phyloP scores from a whole-genome alignment of 2,888 invertebrate genomes.

The Lithophane semibrunnea region DNA sequence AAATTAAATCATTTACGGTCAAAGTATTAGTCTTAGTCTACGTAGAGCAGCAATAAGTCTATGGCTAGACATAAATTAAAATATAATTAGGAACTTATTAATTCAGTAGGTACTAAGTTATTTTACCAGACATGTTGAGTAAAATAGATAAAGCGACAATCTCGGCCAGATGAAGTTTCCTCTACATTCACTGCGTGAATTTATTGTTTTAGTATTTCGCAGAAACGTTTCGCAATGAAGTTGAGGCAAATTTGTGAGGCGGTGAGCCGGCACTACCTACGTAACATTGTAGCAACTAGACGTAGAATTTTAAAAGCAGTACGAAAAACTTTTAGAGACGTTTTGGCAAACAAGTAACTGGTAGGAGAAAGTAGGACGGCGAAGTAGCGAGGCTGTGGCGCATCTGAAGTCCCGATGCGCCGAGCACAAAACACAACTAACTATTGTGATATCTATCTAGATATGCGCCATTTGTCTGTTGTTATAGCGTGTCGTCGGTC shows the following conservation, averaged over 20 bases:
- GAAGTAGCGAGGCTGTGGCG: slow-evolving; percentile 40
- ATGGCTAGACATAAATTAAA: slow-evolving; percentile 10
- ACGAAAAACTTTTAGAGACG: slow-evolving; percentile 70
- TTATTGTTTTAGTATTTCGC: slow-evolving; percentile 53
- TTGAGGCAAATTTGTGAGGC: slow-evolving; percentile 63
- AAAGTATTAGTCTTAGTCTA: neutral
- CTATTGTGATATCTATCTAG: slow-evolving; percentile 25
- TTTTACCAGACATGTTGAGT: slow-evolving; percentile 12
- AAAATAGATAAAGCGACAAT: slow-evolving; percentile 24
- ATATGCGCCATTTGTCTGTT: slow-evolving; percentile 44
- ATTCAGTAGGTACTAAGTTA: slow-evolving; percentile 13
- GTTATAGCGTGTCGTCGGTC: slow-evolving; percentile 10
- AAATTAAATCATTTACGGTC: slow-evolving; percentile 19
- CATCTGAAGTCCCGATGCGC: slow-evolving; percentile 39
- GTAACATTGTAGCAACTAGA: slow-evolving; percentile 62
- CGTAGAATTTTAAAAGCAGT: slow-evolving; percentile 63
- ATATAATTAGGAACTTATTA: slow-evolving; percentile 10
- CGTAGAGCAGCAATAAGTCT: neutral
- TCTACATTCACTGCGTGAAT: slow-evolving; percentile 47
- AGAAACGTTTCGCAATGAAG: slow-evolving; percentile 52
- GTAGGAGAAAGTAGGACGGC: slow-evolving; percentile 65
- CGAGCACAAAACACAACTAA: slow-evolving; percentile 35
- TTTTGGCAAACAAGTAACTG: slow-evolving; percentile 75
- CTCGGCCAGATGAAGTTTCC: slow-evolving; percentile 40
- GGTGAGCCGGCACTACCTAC: slow-evolving; percentile 56